Evolutionary conservation across 1,140 invertebrate genomes (phyloP), one percentile per base, ranked within the genome.

Genomic region (Alviniconcha marisindica): DNA sequence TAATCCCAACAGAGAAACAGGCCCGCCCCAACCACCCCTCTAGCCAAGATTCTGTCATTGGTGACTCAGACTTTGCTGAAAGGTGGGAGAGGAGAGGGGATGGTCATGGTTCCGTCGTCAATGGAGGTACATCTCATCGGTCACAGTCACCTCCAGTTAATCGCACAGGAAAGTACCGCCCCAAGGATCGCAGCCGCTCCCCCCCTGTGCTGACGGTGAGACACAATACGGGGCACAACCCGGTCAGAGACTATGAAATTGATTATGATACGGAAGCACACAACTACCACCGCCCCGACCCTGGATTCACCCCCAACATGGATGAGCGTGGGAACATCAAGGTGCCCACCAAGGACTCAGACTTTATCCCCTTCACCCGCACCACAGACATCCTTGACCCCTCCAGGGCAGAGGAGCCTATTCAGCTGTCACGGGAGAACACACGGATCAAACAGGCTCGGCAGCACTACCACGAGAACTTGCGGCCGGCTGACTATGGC

Each of bases 321-420:
- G 81, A 88, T 33, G 51, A 78, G 31, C 28, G 36, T 18, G 77
- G 77, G 31, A 78, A 78, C n/a, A 76, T 81, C 24, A 18, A 28
- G 18, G 76, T 44, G 3, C 89, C 87, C 56, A 60, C 88, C 31
- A 79, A 78, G 38, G 85, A 90, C 44, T 85, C 83, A 42, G 90
- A 92, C 28, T 93, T 93, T 87, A 85, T 93, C 42, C 92, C 93
- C 40, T 93, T 93, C 87, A 90, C 89, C 42, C 84, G 93, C 71
- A 93, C 91, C 38, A 87, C 88, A 73, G 92, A 92, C 51, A 82
- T 93, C 33, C 87, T 93, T 36, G 92, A 93, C 83, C 93, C 93
- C 21, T 83, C 87, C 7, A 84, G 87, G 77, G 92, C 92, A 33
- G 87, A 88, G 1, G 88, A 88, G 4, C 92, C 92, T 4, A 54